Evolutionary conservation across 2,888 invertebrate species (phyloP).

Genomic region (Poecilus cupreus): DNA sequence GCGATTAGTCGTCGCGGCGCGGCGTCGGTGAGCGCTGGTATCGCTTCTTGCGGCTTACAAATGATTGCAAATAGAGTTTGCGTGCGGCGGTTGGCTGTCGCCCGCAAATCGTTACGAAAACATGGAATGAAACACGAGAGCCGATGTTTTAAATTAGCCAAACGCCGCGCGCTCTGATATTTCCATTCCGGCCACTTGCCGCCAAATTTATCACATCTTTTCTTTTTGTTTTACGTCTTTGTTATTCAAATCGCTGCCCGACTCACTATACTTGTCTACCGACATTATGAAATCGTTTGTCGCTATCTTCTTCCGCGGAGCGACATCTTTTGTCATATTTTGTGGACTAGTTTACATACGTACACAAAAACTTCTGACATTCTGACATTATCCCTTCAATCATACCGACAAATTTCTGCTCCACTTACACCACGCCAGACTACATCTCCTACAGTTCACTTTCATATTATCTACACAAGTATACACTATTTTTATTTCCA

Average conservation of each 20-base stretch:
- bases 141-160: constrained; percentile 40
- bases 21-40: background rate
- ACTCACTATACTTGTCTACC: background rate
- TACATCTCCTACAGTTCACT: no score
- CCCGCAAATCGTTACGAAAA: constrained; percentile 2
- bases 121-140: constrained; percentile 44
- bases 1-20: background rate
- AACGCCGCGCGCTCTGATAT: constrained; percentile 33
- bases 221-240: constrained; percentile 26
- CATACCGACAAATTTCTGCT: background rate
- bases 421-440: background rate
- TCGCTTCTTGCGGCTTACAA: constrained; percentile 12
- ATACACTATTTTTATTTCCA: no score
- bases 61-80: constrained; percentile 48
- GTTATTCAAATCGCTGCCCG: constrained; percentile 23
- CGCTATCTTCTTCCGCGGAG: background rate
- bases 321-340: background rate
- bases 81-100: constrained; percentile 22
- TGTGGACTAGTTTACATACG: no score
- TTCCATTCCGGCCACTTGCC: constrained; percentile 39
- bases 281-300: constrained; percentile 21
- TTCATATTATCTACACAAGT: no score
- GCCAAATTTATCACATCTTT: constrained; percentile 40
- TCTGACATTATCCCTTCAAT: background rate
- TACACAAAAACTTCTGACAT: background rate